Evolutionary conservation across 2,888 invertebrate genomes (phyloP), one percentile per base, ranked within the genome.

Genomic region (Torymus auratus): DNA sequence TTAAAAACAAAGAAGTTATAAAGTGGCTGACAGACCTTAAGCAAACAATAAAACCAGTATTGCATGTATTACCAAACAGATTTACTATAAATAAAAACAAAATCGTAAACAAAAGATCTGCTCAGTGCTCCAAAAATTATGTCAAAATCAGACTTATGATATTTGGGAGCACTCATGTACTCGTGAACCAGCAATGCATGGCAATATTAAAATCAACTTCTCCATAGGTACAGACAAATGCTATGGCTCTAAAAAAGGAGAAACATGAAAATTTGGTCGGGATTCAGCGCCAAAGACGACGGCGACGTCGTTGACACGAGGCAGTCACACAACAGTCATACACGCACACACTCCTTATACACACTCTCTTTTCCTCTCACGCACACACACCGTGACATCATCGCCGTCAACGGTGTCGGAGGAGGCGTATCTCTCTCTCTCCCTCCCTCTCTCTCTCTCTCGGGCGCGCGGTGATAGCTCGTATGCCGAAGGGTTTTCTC

Each of bases 361-460:
- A 7, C 41, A 7, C 7, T 41, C 41, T 41, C 7, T 41, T 7
- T 41, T 10, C 7, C 28, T 28, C 41, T 41, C 41, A 7, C 41
- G 41, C 41, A 41, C 41, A 41, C 7, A 41, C 41, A 41, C 7
- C 41, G 67, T 53, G 68, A 61, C 68, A 61, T 60, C 53, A 68
- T 61, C 74, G n/a, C 67, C 68, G 15, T 61, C 58, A 41, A 61
- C 41, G 55, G 14, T 68, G n/a, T 41, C 41, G 41, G 41, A 41
- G 56, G 69, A 77, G 69, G 69, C 62, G 70, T 77, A 61, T n/a
- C n/a, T n/a, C 52, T 70, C 64, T n/a, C 53, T 12, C 60, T 69
- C 58, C 64, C 58, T n/a, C 53, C 5, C 60, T 52, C 52, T 70
- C 55, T 41, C 55, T 14, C 23, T 55, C 12, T n/a, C 17, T 0